Base-by-base conservation (phyloP, 2,888 invertebrate genomes). In the Cheiracanthium punctorium region DNA sequence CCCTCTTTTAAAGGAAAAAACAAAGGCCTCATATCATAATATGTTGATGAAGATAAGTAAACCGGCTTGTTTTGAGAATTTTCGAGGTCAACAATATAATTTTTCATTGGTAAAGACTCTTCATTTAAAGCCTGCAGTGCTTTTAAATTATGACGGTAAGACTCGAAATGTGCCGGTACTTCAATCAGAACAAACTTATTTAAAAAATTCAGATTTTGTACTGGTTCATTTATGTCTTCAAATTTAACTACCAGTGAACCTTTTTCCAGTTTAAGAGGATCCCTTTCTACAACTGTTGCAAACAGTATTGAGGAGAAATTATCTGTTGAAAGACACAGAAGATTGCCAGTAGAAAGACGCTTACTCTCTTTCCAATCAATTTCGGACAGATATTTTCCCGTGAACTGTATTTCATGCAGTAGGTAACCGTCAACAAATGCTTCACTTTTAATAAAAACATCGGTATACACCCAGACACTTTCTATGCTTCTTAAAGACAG, bases 141-240 rank as follows among this genome's bases (percentile, higher is more conserved):
- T 89, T 93, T 93, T 76, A 96, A 92, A 0, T 96, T 95, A 90
- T 95, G 94, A 88, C 94, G 93, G 90, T 96, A 96, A 0, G 96
- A 95, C 90, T 96, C 96, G 90, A 96, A 96, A 91, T 95, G 97
- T 0, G 95, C 94, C 73, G 94, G 94, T 75, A 95, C 95, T 91
- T 96, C 96, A 1, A 95, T 93, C 95, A 96, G 95, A 0, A 94
- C 90, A 87, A 93, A 87, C 30, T 58, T 52, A 8, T n/a, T 32
- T 1, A 30, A 65, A 14, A 33, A 72, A 20, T 30, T 72, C 0
- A 87, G 30, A n/a, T 37, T 81, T 29, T 81, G 77, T 12, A 87
- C 77, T 67, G 70, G 48, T 65, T 82, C 75, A n/a, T 65, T 76
- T 14, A 65, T 20, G 8, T 82, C 69, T 64, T 87, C 88, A 79